Evolutionary conservation across 2,797 vertebrate species (phyloP).

Genomic region (Danio jaintianensis): DNA sequence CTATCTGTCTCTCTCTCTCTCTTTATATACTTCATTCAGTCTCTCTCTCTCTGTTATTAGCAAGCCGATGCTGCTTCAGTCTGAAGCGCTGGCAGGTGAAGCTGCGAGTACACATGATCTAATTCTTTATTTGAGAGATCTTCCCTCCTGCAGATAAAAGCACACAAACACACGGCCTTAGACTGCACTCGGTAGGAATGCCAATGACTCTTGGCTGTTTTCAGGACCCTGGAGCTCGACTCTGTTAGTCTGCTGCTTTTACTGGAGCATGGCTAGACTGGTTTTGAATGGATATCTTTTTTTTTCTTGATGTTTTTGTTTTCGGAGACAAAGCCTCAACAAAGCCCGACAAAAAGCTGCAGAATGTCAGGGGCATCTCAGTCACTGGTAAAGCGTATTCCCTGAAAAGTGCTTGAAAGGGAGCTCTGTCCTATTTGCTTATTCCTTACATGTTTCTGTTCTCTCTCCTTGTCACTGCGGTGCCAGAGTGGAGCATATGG

Average conservation of each 20-base stretch:
- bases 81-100: slow-evolving; percentile 20
- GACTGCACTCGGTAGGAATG: slow-evolving; percentile 16
- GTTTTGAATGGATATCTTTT: slow-evolving; percentile 1
- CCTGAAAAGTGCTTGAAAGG: slow-evolving; percentile 34
- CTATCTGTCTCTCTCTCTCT: not conserved
- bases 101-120: slow-evolving; percentile 30
- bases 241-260: slow-evolving; percentile 17
- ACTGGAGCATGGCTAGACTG: not conserved
- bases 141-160: slow-evolving; percentile 31
- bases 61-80: slow-evolving; percentile 3
- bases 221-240: slow-evolving; percentile 6
- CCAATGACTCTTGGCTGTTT: slow-evolving; percentile 23
- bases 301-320: not conserved
- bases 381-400: slow-evolving; percentile 27
- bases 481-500: slow-evolving; percentile 38
- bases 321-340: slow-evolving; percentile 2
- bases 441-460: slow-evolving; percentile 47
- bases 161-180: slow-evolving; percentile 27
- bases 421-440: slow-evolving; percentile 19
- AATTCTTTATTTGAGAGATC: slow-evolving; percentile 45
- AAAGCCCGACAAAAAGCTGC: slow-evolving; percentile 26
- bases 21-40: not conserved
- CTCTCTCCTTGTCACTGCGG: slow-evolving; percentile 37
- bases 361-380: slow-evolving; percentile 33
- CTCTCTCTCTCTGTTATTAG: slow-evolving; percentile 15